Evolutionary conservation across 2,797 vertebrate genomes (phyloP).

Genomic region (Triplophysa yarkandensis): DNA sequence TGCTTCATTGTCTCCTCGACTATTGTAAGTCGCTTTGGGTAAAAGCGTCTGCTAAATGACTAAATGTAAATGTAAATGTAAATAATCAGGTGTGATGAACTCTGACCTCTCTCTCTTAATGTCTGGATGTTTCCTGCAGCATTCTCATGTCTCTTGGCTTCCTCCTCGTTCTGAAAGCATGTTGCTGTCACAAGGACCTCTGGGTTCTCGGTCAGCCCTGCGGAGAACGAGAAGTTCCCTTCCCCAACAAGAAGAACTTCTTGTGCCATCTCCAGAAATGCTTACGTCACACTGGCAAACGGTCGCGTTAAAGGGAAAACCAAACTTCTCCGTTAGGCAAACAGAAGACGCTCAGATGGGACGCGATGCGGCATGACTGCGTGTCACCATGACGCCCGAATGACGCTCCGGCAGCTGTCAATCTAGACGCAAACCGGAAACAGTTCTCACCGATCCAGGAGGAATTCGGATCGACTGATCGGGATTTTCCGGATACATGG

Average conservation of each 20-base stretch:
- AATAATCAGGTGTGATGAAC: too few species aligned
- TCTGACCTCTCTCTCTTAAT: conserved; percentile 81
- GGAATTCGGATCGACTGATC: too few species aligned
- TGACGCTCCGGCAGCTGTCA: conserved; percentile 13
- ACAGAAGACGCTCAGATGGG: not conserved
- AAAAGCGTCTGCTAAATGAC: too few species aligned
- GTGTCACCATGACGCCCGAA: conserved; percentile 14
- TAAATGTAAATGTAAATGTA: too few species aligned
- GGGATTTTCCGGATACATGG: too few species aligned
- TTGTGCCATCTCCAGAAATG: conserved; percentile 38
- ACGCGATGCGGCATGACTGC: conserved; percentile 22
- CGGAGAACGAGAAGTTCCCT: conserved; percentile 94
- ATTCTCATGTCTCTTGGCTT: conserved; percentile 66
- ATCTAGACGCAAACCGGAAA: too few species aligned
- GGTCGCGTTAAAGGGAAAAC: not conserved
- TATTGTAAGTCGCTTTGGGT: too few species aligned
- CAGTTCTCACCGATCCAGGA: too few species aligned
- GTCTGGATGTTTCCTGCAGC: conserved; percentile 72
- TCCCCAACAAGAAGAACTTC: conserved; percentile 87
- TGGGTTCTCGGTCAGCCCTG: conserved; percentile 66
- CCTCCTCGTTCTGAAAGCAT: conserved; percentile 77
- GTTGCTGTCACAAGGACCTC: conserved; percentile 78
- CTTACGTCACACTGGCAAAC: not conserved
- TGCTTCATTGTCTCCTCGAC: too few species aligned
- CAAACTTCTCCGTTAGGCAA: not conserved